Evolutionary conservation across 2,888 invertebrate species (phyloP), one percentile per base, ranked within the genome.

Genomic region (Nemurella pictetii): DNA sequence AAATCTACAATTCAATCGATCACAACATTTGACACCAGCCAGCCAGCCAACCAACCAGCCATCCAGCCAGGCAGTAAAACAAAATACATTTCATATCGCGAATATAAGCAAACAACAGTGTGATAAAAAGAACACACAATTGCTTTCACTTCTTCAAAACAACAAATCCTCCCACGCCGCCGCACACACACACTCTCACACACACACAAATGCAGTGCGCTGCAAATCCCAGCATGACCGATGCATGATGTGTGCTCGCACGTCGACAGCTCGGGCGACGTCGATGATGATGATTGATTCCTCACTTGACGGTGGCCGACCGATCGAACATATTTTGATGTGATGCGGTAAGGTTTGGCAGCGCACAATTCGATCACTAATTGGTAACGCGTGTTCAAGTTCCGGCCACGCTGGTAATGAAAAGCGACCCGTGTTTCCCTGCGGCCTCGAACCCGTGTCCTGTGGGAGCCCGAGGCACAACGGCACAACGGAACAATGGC

Each of bases 341-440:
- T 55, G 2, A n/a, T 55, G 55, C 12, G 55, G 55, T 55, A 55
- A 55, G 55, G 9, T 2, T 20, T 12, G 55, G 55, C 20, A 55
- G 15, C 55, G 55, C 55, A 55, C 55, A 55, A 30, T n/a, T 30
- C 28, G 78, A 78, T 78, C 78, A n/a, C 78, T 78, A 78, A 78
- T 78, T 78, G 78, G 30, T 0, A 78, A 30, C 28, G 78, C 78
- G 78, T 78, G 78, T 78, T 30, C 78, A 12, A n/a, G 5, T 78
- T 28, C 28, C n/a, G 30, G 55, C 35, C 35, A 7, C 5, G 55
- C 28, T n/a, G 29, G 78, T 78, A 78, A 78, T 78, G 30, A 30
- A 78, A 78, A 28, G 75, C 28, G 78, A 27, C 28, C 28, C n/a
- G 30, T 75, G 30, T 29, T 29, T 29, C 78, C 78, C 78, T 3